phyloP scores from a whole-genome alignment of 2,797 vertebrate genomes.

The Distichodus sexfasciatus region DNA sequence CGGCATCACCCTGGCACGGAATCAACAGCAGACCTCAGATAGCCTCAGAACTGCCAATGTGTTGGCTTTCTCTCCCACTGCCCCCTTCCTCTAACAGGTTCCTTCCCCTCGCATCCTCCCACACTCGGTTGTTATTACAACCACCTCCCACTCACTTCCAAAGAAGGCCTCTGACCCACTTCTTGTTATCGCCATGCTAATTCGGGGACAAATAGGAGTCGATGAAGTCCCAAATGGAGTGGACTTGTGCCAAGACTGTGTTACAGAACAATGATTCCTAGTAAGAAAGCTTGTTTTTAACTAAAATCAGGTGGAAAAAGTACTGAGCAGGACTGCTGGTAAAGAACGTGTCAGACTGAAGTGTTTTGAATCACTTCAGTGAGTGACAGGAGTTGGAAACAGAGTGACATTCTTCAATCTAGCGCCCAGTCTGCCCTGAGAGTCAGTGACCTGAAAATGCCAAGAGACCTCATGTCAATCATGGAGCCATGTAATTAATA shows the following conservation, averaged over 20 bases:
- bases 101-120: constrained; percentile 23
- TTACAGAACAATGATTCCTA: too few species aligned
- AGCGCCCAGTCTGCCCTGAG: background rate
- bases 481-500: too few species aligned
- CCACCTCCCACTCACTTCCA: constrained; percentile 25
- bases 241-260: constrained; percentile 9
- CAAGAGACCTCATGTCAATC: background rate
- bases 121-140: constrained; percentile 10
- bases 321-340: too few species aligned
- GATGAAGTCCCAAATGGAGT: background rate
- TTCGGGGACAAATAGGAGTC: constrained; percentile 25
- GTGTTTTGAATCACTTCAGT: background rate
- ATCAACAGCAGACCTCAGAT: constrained; percentile 27
- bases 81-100: constrained; percentile 19
- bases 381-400: background rate
- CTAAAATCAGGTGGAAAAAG: too few species aligned
- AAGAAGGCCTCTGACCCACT: constrained; percentile 33
- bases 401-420: background rate
- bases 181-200: constrained; percentile 1
- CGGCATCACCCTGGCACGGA: constrained; percentile 23
- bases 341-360: background rate
- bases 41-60: constrained; percentile 22
- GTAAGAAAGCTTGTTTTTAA: too few species aligned
- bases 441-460: background rate
- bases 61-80: constrained; percentile 32